These are phyloP conservation scores for Trichonephila clavipes DNA, from an alignment of 1,140 invertebrate genomes.

Conservation along the genomic window DNA sequence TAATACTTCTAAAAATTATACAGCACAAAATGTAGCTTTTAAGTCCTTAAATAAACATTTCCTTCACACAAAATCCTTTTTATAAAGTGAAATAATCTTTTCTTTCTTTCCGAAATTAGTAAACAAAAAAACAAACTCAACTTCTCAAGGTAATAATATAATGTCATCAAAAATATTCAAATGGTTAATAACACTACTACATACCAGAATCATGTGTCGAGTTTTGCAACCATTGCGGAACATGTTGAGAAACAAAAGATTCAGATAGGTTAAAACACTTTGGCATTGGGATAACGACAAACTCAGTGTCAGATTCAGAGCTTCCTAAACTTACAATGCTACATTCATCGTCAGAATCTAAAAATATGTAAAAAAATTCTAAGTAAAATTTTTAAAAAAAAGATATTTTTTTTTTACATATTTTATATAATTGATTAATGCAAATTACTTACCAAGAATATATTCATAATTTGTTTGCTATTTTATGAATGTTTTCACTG, in stretches of 20 bases:
- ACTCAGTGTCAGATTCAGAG: slow-evolving; percentile 78
- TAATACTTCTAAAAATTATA: no score
- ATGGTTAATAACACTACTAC: neutral
- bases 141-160: neutral
- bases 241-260: slow-evolving; percentile 52
- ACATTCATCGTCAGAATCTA: slow-evolving; percentile 75
- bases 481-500: no score
- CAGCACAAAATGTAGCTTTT: no score
- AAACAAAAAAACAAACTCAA: no score
- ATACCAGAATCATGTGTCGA: slow-evolving; percentile 25
- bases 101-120: no score
- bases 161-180: neutral
- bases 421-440: no score
- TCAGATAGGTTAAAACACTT: slow-evolving; percentile 79
- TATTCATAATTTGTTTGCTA: no score
- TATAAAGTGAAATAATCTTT: no score
- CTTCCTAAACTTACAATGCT: slow-evolving; percentile 78
- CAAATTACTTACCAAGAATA: no score
- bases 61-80: no score
- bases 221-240: neutral
- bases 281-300: slow-evolving; percentile 80
- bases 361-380: neutral
- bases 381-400: no score
- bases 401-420: neutral
- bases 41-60: no score